Conservation (phyloP, 2,888 invertebrate genomes). For the Teleiodes luculella region DNA sequence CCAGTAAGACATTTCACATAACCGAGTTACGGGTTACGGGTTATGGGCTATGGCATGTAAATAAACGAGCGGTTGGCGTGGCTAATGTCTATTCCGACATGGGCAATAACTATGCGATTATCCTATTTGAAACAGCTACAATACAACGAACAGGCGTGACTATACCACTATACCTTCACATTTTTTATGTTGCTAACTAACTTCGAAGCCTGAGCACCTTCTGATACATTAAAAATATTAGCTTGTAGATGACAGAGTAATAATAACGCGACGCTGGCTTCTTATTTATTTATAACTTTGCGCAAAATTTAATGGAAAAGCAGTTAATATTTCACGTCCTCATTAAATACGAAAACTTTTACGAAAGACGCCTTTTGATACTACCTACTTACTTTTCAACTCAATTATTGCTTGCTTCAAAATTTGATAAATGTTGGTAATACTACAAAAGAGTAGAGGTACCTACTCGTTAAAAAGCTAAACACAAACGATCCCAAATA, state of each 20-base stretch:
- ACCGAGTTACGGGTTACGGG: conserved; percentile 44
- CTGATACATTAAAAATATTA: conserved; percentile 7
- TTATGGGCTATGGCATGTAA: conserved; percentile 55
- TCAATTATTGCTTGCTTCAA: background rate
- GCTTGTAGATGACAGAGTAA: conserved; percentile 4
- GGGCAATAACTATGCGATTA: conserved; percentile 69
- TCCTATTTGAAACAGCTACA: conserved; percentile 64
- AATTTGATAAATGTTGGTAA: background rate
- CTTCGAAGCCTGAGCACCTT: conserved; percentile 34
- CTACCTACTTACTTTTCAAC: background rate
- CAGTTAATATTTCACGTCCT: conserved; percentile 16
- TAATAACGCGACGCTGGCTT: background rate
- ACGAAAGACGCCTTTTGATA: background rate
- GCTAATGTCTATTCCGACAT: conserved; percentile 67
- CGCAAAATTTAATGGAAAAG: conserved; percentile 13
- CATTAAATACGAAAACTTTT: conserved; percentile 14
- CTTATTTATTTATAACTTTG: conserved; percentile 12
- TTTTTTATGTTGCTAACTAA: conserved; percentile 52
- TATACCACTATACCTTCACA: conserved; percentile 42
- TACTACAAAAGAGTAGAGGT: background rate
- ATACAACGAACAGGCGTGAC: conserved; percentile 64
- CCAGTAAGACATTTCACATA: conserved; percentile 55
- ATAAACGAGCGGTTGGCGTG: conserved; percentile 75
- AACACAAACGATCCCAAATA: too few species aligned
- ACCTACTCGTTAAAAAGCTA: background rate